Percentiles rank a stretch among this genome's conserved stretches.
Conservation (phyloP, 2,797 vertebrate genomes). For the Carcharodon carcharias region DNA sequence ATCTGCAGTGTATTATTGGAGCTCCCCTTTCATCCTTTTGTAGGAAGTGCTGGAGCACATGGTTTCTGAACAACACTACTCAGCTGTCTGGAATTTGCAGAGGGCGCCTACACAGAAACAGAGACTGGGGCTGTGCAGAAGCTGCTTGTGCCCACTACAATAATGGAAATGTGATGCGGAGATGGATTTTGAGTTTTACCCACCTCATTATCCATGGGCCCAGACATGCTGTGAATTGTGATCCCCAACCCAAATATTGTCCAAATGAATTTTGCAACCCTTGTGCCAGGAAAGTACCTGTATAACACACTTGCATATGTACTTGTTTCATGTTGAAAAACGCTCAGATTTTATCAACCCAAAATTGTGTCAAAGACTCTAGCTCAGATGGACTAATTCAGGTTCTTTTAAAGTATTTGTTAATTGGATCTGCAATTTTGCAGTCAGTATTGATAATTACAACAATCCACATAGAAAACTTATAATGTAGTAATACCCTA, state of each 20-base stretch:
- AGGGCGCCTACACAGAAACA: neutral
- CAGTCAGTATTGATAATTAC: neutral
- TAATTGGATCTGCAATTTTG: slow-evolving; percentile 6
- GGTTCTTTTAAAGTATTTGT: neutral
- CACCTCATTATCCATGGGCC: too few species aligned
- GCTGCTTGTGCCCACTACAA: neutral
- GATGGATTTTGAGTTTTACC: neutral
- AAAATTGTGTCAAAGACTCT: neutral
- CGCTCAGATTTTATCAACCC: neutral
- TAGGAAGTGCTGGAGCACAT: neutral
- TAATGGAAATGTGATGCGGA: neutral
- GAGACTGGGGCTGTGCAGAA: too few species aligned
- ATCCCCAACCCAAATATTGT: neutral
- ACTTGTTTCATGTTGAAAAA: neutral
- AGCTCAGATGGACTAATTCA: neutral
- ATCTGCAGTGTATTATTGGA: neutral
- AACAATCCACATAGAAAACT: neutral
- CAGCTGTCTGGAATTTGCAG: neutral
- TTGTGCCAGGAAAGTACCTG: neutral
- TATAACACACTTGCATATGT: neutral
- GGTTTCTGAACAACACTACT: neutral
- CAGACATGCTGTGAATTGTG: neutral
- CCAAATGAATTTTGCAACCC: neutral
- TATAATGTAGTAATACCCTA: neutral
- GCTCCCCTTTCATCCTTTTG: neutral